A percentile compares a stretch with the other conserved stretches of the same genome.
Conservation (phyloP, 2,113 vertebrate genomes). For the Terrapene triunguis region DNA sequence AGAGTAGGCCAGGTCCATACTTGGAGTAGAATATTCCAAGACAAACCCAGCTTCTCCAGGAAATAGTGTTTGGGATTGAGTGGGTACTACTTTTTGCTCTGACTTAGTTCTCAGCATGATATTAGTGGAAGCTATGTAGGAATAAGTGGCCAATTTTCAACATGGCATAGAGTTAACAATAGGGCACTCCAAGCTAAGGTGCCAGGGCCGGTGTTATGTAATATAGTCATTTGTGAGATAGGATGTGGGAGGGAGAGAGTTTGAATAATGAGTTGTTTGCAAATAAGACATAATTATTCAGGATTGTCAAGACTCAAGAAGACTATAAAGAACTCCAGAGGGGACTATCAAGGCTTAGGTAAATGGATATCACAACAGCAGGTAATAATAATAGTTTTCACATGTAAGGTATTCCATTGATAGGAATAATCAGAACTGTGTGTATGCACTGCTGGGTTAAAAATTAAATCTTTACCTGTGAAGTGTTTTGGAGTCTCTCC, state of each 20-base stretch:
- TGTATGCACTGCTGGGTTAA: neutral
- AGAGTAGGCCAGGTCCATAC: neutral
- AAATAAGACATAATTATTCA: neutral
- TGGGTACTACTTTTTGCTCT: neutral
- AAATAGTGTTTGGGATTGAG: neutral
- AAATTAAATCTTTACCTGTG: neutral
- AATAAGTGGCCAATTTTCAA: accelerated
- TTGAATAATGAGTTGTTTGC: neutral
- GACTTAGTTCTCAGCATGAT: neutral
- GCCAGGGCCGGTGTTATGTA: accelerated
- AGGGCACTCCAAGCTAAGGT: neutral
- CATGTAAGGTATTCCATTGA: neutral
- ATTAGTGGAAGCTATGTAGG: accelerated
- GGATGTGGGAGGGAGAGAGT: accelerated
- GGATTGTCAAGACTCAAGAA: neutral
- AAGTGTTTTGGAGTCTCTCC: neutral
- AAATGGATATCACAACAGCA: neutral
- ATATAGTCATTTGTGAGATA: accelerated
- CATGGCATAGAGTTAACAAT: accelerated
- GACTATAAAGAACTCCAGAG: neutral
- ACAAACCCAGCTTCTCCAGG: neutral
- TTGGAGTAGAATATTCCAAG: neutral
- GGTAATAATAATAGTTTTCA: neutral
- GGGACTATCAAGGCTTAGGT: accelerated
- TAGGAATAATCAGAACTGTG: neutral